Evolutionary conservation across 1,140 invertebrate species (phyloP), one percentile per base, ranked within the genome.

Genomic region (Aphelenchoides fujianensis): DNA sequence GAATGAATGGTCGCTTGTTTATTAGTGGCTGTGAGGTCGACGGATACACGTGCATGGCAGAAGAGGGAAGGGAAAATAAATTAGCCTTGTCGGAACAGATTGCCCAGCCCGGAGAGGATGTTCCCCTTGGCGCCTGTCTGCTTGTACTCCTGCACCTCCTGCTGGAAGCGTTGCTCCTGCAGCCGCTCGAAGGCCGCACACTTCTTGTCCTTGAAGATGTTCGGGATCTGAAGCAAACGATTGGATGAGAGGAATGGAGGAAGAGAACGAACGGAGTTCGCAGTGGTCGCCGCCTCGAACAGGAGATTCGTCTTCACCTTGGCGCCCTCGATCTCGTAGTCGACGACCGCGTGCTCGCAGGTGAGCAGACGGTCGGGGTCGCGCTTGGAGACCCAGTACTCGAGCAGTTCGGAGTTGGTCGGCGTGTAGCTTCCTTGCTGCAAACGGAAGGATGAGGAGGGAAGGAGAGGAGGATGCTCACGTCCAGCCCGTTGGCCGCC

Each of bases 141-240:
- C 63, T 79, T 82, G 67, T 75, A 84, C n/a, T 83, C 79, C 3
- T 67, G 69, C 0, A 83, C 82, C 66, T 84, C 81, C 23, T 76
- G 31, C 71, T 84, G 82, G 79, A 83, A 83, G 28, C 81, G 68
- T 12, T 78, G 62, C 55, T 83, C 81, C 73, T 83, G 81, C n/a
- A 83, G 72, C 36, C 78, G 75, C 48, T 83, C 81, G 41, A 84
- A 83, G 7, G 75, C 78, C 30, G 68, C 76, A 62, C 81, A 83
- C 63, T 83, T 83, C 59, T 83, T 83, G 71, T 83, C 81, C 67
- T 84, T 84, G 68, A 83, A 80, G 36, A 83, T 83, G 57, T 83
- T 84, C 3, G 81, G 81, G 70, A 83, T 68, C 75, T 81, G 36
- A 67, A 79, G 59, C 5, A 71, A 72, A 70, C 66, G 16, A n/a